Conservation (phyloP, 1,140 invertebrate genomes). For the Drosophila bipectinata region DNA sequence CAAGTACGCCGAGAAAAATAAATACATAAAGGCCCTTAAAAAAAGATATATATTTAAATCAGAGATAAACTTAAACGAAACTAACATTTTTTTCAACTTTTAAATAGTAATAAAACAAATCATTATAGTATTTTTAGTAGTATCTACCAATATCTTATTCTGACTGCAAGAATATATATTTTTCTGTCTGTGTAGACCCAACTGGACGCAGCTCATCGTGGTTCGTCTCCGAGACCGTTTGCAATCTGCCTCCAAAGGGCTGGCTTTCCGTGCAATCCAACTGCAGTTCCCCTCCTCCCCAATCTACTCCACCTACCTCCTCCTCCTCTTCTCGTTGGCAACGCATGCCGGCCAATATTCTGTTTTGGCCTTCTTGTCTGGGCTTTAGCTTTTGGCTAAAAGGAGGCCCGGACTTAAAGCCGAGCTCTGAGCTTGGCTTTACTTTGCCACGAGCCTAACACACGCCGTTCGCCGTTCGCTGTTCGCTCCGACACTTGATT, state of each 20-base stretch:
- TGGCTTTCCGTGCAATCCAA: constrained; percentile 22
- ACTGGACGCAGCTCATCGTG: not conserved
- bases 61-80: not conserved
- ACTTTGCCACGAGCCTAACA: constrained; percentile 83
- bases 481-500: constrained; percentile 69
- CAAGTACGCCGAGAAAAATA: constrained; percentile 2
- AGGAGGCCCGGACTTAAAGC: constrained; percentile 8
- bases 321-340: not conserved
- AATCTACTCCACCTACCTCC: not conserved
- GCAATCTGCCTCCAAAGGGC: constrained; percentile 25
- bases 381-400: constrained; percentile 3
- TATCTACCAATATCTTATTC: too few relatives aligned
- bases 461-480: constrained; percentile 54
- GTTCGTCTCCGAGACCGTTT: constrained; percentile 9
- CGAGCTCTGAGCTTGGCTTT: constrained; percentile 11
- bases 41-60: not conserved
- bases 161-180: not conserved
- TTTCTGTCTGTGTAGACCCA: constrained; percentile 19
- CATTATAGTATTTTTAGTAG: too few relatives aligned
- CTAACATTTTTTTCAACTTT: too few relatives aligned
- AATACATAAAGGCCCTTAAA: not conserved
- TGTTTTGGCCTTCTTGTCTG: not conserved
- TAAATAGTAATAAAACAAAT: too few relatives aligned
- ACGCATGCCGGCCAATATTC: constrained; percentile 26
- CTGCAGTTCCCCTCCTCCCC: constrained; percentile 24